Evolutionary conservation across 2,888 invertebrate genomes (phyloP), one percentile per base, ranked within the genome.

Genomic region (Agrochola circellaris): DNA sequence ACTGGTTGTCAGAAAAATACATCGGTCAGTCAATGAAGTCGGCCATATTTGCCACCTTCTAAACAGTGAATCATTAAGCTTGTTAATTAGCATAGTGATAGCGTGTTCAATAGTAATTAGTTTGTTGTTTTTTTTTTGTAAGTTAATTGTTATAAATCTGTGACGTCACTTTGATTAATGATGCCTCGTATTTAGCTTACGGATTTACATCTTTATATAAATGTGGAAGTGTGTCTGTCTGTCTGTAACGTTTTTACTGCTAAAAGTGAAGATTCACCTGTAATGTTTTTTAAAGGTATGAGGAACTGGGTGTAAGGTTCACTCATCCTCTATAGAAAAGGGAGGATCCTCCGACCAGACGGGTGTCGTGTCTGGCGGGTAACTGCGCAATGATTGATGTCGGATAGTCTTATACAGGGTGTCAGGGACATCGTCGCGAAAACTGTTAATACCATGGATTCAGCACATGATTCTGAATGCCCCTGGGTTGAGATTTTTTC

Each of bases 91-190:
- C 64, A 76, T 58, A 75, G 38, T 54, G n/a, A 9, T 67, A 0
- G 82, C 79, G 58, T 79, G 79, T n/a, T 26, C 2, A 26, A 11
- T 23, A 6, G 30, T 13, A 62, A 64, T 79, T 82, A 64, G 45
- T n/a, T 38, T 15, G 48, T 30, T 17, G 71, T 64, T 79, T 74
- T 60, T 74, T 60, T 34, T 26, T 30, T 60, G 79, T 75, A 17
- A 68, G 82, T 68, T 68, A 75, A 79, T 76, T 68, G 82, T 54
- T 82, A 82, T 60, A 82, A 79, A 79, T 79, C 82, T 45, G 6
- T 54, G 51, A 26, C 8, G 62, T 64, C 77, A 76, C 76, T 76
- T 30, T 9, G 4, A 64, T 64, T 64, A 76, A 82, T 82, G 48
- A 15, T 17, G 1, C 1, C 1, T n/a, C 4, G 23, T 62, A 17